Evolutionary conservation across 2,797 vertebrate species (phyloP), one percentile per base, ranked within the genome.

Genomic region (Nannoperca australis): DNA sequence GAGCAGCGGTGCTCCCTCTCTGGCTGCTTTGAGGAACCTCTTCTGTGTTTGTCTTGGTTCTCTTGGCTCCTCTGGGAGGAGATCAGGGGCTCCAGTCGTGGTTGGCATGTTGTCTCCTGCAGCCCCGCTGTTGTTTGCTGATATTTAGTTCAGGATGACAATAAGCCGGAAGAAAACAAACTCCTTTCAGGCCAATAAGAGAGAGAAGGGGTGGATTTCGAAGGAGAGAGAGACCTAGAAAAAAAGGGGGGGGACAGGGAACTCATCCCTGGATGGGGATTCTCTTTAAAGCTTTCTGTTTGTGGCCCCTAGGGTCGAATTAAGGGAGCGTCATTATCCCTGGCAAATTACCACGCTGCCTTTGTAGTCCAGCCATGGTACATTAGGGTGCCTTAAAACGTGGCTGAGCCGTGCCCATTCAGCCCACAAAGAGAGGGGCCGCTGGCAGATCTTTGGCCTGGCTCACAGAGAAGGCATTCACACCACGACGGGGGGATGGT

Each of bases 391-490:
- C 88, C 90, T 95, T 95, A 94, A 92, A 94, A 94, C 88, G 86
- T 94, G 93, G 94, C 93, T 77, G 93, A 94, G 93, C 93, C 90
- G 88, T 87, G 85, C 92, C 94, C 93, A 96, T 97, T 97, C 94
- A 96, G 93, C 88, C 88, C 87, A 95, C 93, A 96, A 96, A 94
- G 87, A 90, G 86, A 90, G 93, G 92, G 93, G 86, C 91, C 92
- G 87, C 94, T 96, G 96, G 95, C 96, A 96, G 95, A 95, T 95
- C 95, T 93, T 96, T 96, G 95, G 96, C 96, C 85, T 78, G 78
- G 90, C 92, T 93, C 91, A 97, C 96, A 97, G 95, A 96, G 91
- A 87, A 94, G 93, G 92, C 95, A 93, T 96, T 94, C 95, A 96
- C 93, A 91, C 91, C 92, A 83, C 88, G 85, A n/a, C 1, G 68